phyloP scores from a whole-genome alignment of 2,888 invertebrate species.

The Scaptomyza caliginosa region DNA sequence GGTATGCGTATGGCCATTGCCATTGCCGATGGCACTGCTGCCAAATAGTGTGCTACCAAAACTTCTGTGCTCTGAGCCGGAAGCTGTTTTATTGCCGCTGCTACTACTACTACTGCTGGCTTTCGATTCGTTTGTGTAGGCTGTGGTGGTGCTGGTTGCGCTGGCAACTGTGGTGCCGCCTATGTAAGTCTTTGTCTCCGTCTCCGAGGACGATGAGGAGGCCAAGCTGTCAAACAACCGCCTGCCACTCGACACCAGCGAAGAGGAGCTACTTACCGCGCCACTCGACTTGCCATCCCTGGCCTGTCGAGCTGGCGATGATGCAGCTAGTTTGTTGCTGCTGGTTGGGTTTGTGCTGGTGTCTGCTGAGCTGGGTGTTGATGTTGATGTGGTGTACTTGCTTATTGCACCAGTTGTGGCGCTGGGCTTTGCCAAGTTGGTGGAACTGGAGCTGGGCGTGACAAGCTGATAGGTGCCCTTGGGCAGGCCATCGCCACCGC shows the following conservation, averaged over 20 bases:
- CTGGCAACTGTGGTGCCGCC: constrained; percentile 69
- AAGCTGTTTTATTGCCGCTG: constrained; percentile 71
- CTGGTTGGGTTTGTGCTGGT: constrained; percentile 49
- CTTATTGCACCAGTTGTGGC: constrained; percentile 72
- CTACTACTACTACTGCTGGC: constrained; percentile 72
- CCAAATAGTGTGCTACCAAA: constrained; percentile 76
- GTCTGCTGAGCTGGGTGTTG: constrained; percentile 50
- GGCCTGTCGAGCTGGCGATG: constrained; percentile 79
- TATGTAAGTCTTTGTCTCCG: constrained; percentile 71
- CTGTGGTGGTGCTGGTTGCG: constrained; percentile 65
- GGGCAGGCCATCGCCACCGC: constrained; percentile 75
- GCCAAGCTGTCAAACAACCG: constrained; percentile 81
- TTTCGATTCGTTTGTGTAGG: constrained; percentile 81
- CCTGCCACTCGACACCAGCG: constrained; percentile 78
- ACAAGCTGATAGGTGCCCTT: constrained; percentile 81
- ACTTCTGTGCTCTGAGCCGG: constrained; percentile 81
- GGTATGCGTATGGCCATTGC: constrained; percentile 56
- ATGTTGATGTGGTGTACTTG: constrained; percentile 67
- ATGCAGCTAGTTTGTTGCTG: constrained; percentile 65
- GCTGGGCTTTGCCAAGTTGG: constrained; percentile 52
- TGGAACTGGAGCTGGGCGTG: constrained; percentile 60
- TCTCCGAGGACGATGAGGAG: constrained; percentile 73
- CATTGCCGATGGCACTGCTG: constrained; percentile 73
- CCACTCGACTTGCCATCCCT: constrained; percentile 54
- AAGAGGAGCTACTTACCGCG: constrained; percentile 64